Evolutionary conservation across 2,888 invertebrate genomes (phyloP).

Genomic region (Plebejus melissa): DNA sequence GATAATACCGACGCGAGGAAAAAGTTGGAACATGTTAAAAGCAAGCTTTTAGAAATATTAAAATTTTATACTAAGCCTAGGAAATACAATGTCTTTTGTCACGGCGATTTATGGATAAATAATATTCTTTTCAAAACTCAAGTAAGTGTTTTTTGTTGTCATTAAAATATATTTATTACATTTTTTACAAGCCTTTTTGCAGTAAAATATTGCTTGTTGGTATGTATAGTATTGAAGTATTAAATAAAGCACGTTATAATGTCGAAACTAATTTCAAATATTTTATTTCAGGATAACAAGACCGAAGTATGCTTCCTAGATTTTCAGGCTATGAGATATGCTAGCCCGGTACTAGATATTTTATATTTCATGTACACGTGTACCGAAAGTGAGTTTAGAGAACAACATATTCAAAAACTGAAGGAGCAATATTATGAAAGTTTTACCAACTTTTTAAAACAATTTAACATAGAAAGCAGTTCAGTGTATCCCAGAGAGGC

Average conservation of each 20-base stretch:
- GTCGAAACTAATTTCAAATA: neutral
- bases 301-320: slow-evolving; percentile 59
- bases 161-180: neutral
- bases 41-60: slow-evolving; percentile 51
- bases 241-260: neutral
- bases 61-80: slow-evolving; percentile 50
- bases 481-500: slow-evolving; percentile 48
- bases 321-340: slow-evolving; percentile 63
- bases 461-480: slow-evolving; percentile 49
- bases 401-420: slow-evolving; percentile 48
- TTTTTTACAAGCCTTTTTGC: neutral
- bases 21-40: slow-evolving; percentile 46
- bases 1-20: slow-evolving; percentile 46
- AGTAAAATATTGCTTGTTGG: neutral
- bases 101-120: slow-evolving; percentile 68
- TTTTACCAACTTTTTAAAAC: slow-evolving; percentile 47
- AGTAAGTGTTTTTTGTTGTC: slow-evolving; percentile 41
- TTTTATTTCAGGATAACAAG: slow-evolving; percentile 48
- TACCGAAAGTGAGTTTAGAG: slow-evolving; percentile 59
- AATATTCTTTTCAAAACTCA: slow-evolving; percentile 56
- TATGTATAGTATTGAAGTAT: neutral
- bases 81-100: slow-evolving; percentile 58
- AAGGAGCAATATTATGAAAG: slow-evolving; percentile 53
- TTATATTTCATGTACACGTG: slow-evolving; percentile 58
- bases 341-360: slow-evolving; percentile 60